phyloP scores from a whole-genome alignment of 2,797 vertebrate genomes.

The Lagodon rhomboides region DNA sequence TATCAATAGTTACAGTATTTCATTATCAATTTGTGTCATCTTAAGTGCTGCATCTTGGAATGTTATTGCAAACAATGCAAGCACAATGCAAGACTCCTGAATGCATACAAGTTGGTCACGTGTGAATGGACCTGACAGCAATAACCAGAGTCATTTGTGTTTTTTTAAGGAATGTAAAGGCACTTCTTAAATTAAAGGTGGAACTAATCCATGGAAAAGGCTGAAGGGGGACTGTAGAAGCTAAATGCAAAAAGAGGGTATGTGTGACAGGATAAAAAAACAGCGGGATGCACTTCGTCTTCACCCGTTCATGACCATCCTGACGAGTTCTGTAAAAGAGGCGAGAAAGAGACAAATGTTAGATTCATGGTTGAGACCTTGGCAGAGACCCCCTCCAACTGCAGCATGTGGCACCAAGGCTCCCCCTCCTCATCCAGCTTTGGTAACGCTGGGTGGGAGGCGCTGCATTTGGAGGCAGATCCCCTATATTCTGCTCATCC shows the following conservation, averaged over 20 bases:
- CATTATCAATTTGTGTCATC: slow-evolving; percentile 49
- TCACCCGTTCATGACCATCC: slow-evolving; percentile 90
- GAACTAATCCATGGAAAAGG: slow-evolving; percentile 56
- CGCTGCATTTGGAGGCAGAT: slow-evolving; percentile 74
- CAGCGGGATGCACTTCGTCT: slow-evolving; percentile 68
- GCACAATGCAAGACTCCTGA: slow-evolving; percentile 52
- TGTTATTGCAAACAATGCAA: slow-evolving; percentile 76
- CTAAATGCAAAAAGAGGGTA: slow-evolving; percentile 64
- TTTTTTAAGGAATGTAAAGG: slow-evolving; percentile 85
- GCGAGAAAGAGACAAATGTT: slow-evolving; percentile 46
- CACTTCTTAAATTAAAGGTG: slow-evolving; percentile 87
- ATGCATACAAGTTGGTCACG: slow-evolving; percentile 66
- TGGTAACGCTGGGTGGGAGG: slow-evolving; percentile 39
- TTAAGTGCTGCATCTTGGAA: slow-evolving; percentile 72
- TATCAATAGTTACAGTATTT: slow-evolving; percentile 55
- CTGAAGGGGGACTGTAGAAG: slow-evolving; percentile 41
- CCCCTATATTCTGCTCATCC: slow-evolving; percentile 37
- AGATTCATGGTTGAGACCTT: slow-evolving; percentile 15
- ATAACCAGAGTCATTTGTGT: slow-evolving; percentile 48
- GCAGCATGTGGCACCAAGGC: slow-evolving; percentile 61
- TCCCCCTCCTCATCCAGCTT: slow-evolving; percentile 30
- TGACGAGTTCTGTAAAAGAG: slow-evolving; percentile 84
- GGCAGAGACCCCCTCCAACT: slow-evolving; percentile 63
- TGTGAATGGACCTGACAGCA: slow-evolving; percentile 41
- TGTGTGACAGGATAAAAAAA: slow-evolving; percentile 50